phyloP scores from a whole-genome alignment of 2,888 invertebrate species.

The Epinotia ramella region DNA sequence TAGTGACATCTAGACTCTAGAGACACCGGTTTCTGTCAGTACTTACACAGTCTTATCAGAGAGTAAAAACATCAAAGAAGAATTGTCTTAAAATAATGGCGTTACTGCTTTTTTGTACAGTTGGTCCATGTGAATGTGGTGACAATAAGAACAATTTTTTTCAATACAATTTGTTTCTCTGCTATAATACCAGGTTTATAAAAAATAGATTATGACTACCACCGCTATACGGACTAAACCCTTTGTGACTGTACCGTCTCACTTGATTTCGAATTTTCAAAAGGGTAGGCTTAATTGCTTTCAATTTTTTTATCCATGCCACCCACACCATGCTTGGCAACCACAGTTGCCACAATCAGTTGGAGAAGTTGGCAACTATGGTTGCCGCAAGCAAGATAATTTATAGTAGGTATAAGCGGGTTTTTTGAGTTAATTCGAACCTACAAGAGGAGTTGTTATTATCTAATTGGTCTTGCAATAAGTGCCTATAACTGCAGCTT shows the following conservation, averaged over 20 bases:
- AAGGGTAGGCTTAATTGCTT: too few species aligned
- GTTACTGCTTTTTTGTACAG: neutral
- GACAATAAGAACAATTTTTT: too few species aligned
- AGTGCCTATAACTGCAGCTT: slow-evolving; percentile 60
- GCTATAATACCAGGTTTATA: too few species aligned
- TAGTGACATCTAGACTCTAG: neutral
- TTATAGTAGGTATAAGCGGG: neutral
- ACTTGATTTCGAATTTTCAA: too few species aligned
- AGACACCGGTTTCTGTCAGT: neutral
- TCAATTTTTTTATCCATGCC: too few species aligned
- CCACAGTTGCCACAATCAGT: too few species aligned
- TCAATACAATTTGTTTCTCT: too few species aligned
- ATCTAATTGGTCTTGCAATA: slow-evolving; percentile 58
- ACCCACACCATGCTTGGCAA: too few species aligned
- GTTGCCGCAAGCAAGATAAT: too few species aligned
- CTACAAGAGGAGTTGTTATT: slow-evolving; percentile 60
- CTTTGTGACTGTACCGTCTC: neutral
- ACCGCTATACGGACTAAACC: neutral
- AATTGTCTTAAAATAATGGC: neutral
- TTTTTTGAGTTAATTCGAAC: slow-evolving; percentile 61
- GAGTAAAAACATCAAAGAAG: neutral
- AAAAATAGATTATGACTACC: too few species aligned
- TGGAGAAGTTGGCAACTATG: too few species aligned
- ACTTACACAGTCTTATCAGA: neutral
- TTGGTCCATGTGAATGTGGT: too few species aligned